A percentile compares a stretch with the other conserved stretches of the same genome.
Conservation (phyloP, 92 coral and sea anemone species). For the Virgularia gustaviana region DNA sequence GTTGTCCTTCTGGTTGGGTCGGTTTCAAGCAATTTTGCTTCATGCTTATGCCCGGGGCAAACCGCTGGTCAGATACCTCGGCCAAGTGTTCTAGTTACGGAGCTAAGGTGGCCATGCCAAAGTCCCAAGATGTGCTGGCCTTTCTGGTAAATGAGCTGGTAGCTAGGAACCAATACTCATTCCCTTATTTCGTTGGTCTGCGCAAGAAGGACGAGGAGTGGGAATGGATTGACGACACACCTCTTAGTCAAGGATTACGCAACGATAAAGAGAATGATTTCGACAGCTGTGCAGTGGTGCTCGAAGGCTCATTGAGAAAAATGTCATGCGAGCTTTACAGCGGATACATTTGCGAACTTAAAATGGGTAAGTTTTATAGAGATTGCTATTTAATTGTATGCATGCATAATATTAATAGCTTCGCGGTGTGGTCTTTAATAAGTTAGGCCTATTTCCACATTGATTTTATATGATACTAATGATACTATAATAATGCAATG, state of each 20-base stretch:
- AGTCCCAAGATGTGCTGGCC: constrained; percentile 65
- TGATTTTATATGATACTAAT: too few relatives aligned
- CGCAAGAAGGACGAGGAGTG: constrained; percentile 53
- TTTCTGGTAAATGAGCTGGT: constrained; percentile 56
- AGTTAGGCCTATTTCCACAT: too few relatives aligned
- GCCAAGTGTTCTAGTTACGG: constrained; percentile 57
- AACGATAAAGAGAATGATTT: background rate
- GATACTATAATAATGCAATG: too few relatives aligned
- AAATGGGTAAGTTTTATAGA: constrained; percentile 56
- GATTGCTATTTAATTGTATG: too few relatives aligned
- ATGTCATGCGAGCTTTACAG: constrained; percentile 49
- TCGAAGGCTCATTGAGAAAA: constrained; percentile 53
- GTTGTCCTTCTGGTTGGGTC: constrained; percentile 72
- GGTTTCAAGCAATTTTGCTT: constrained; percentile 70
- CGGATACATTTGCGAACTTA: constrained; percentile 72
- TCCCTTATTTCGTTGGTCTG: constrained; percentile 66
- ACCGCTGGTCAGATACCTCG: constrained; percentile 61
- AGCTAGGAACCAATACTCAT: constrained; percentile 34
- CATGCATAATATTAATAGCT: constrained; percentile 37
- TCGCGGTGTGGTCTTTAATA: constrained; percentile 51
- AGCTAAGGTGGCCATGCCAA: constrained; percentile 83
- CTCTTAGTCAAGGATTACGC: constrained; percentile 43
- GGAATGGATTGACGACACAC: constrained; percentile 77
- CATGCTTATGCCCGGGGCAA: constrained; percentile 53
- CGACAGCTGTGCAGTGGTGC: constrained; percentile 55